A percentile compares a stretch with the other conserved stretches of the same genome.
These are phyloP conservation scores for Rhopalosiphum padi DNA, from an alignment of 1,140 invertebrate genomes.

Conservation along the genomic window DNA sequence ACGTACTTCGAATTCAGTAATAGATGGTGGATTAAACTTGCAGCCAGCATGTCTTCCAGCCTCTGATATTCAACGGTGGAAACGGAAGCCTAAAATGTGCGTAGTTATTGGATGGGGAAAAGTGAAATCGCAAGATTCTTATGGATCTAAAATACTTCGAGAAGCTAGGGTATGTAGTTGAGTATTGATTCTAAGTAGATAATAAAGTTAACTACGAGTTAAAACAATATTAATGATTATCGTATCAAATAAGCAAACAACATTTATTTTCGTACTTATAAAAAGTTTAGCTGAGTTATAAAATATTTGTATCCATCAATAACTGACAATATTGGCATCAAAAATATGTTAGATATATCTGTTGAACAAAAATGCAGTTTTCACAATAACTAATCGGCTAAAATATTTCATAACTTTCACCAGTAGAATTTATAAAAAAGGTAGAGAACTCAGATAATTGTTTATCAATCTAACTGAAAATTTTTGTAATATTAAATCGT, in stretches of 20 bases:
- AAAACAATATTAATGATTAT: neutral
- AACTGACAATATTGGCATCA: neutral
- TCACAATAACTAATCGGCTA: neutral
- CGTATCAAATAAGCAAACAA: neutral
- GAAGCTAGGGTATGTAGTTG: slow-evolving; percentile 21
- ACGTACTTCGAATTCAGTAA: neutral
- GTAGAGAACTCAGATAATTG: neutral
- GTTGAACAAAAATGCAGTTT: neutral
- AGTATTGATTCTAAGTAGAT: neutral
- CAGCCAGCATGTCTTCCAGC: slow-evolving; percentile 25
- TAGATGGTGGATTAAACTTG: neutral
- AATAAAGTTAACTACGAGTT: neutral
- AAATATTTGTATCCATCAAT: neutral
- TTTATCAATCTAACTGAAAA: neutral
- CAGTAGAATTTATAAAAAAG: neutral
- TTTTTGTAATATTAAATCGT: neutral
- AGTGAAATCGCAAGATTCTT: neutral
- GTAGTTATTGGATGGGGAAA: slow-evolving; percentile 38
- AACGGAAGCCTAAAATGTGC: slow-evolving; percentile 10
- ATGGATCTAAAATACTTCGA: slow-evolving; percentile 11
- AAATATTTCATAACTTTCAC: neutral
- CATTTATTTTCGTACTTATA: neutral
- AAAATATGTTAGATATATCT: neutral
- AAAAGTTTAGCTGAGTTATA: neutral
- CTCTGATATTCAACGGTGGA: neutral